A percentile compares a stretch with the other conserved stretches of the same genome.
Evolutionary conservation across 2,888 invertebrate species (phyloP).

Genomic region (Macaria liturata): DNA sequence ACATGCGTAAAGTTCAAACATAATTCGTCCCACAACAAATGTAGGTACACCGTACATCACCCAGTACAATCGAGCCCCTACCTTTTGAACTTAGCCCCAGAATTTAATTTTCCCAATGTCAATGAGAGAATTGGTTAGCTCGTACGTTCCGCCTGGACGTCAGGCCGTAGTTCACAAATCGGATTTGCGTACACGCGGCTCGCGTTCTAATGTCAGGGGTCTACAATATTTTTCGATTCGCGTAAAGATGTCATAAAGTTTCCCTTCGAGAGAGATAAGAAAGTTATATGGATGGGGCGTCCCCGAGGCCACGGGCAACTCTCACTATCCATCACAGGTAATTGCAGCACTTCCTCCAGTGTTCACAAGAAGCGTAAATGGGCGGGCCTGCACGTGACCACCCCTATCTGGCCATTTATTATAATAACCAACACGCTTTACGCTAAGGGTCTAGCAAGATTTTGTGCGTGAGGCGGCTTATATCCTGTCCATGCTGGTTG

Average conservation of each 20-base stretch:
- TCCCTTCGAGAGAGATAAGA: conserved; percentile 71
- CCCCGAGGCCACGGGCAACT: conserved; percentile 70
- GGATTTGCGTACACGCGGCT: conserved; percentile 51
- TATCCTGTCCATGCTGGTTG: no score
- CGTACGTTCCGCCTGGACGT: conserved; percentile 23
- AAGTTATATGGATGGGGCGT: conserved; percentile 69
- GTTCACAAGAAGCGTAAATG: conserved; percentile 74
- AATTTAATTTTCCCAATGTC: conserved; percentile 19
- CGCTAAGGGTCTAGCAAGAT: conserved; percentile 47
- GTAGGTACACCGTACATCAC: not conserved
- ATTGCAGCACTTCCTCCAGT: conserved; percentile 73
- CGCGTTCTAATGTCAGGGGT: conserved; percentile 62
- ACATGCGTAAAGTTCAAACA: not conserved
- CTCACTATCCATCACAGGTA: conserved; percentile 73
- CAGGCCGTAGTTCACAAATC: conserved; percentile 50
- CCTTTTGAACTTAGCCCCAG: conserved; percentile 10
- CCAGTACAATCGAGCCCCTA: conserved; percentile 1
- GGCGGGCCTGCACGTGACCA: conserved; percentile 70
- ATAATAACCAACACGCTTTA: conserved; percentile 50
- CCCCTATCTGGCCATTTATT: conserved; percentile 66
- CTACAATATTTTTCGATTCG: conserved; percentile 73
- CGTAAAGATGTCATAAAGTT: conserved; percentile 77
- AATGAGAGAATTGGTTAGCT: conserved; percentile 6
- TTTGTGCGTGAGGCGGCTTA: conserved; percentile 18
- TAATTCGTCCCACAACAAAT: not conserved